These are phyloP conservation scores for Desmodus rotundus DNA, from an alignment of 2,113 vertebrate species.

Conservation along the genomic window DNA sequence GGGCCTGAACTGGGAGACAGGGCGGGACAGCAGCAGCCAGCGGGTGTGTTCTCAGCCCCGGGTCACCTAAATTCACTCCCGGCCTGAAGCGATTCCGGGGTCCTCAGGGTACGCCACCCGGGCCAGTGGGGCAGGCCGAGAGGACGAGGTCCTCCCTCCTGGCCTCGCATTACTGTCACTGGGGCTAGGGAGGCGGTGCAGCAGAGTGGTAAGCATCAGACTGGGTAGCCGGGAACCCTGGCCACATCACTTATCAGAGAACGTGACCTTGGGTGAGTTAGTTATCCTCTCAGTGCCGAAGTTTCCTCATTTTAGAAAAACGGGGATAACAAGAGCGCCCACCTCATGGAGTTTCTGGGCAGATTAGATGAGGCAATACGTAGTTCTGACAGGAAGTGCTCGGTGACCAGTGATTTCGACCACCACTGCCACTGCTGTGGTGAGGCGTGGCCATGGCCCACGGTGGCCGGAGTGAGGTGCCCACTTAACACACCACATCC, in stretches of 20 bases:
- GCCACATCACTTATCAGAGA: background rate
- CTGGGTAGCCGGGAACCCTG: background rate
- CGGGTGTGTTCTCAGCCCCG: background rate
- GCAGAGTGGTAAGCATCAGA: background rate
- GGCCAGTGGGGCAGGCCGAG: fast-evolving
- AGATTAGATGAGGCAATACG: background rate
- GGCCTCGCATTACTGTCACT: background rate
- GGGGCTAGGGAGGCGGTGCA: background rate
- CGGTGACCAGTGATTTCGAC: background rate
- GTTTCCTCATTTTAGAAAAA: background rate
- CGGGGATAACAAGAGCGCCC: background rate
- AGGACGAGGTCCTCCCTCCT: background rate
- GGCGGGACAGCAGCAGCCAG: background rate
- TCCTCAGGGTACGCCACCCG: background rate
- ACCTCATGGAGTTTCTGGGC: background rate
- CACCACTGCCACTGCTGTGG: background rate
- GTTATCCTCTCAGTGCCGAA: background rate
- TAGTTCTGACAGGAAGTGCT: background rate
- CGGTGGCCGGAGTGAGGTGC: background rate
- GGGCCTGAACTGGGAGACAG: background rate
- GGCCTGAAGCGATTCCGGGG: background rate
- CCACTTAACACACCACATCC: background rate
- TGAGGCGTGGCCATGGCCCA: fast-evolving
- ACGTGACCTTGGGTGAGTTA: background rate
- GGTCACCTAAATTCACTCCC: background rate